Conservation (phyloP, 2,113 vertebrate species). For the Corythoichthys haematopterus region DNA sequence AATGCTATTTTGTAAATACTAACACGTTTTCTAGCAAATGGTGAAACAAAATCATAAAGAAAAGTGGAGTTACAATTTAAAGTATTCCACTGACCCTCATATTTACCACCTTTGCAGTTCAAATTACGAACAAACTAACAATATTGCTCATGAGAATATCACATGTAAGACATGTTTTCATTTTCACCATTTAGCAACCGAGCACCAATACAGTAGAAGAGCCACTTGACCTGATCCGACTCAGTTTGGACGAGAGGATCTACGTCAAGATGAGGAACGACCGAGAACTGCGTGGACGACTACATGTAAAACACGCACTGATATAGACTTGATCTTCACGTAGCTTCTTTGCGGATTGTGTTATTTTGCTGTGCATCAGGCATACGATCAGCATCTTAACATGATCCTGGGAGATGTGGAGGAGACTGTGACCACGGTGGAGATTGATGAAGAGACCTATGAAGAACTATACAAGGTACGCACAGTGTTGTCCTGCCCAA, state of each 20-base stretch:
- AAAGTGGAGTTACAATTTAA: no score
- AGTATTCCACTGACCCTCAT: no score
- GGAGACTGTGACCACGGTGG: conserved; percentile 97
- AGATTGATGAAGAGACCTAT: conserved; percentile 98
- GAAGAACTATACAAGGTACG: conserved; percentile 96
- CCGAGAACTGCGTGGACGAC: conserved; percentile 87
- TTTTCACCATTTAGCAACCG: conserved; percentile 73
- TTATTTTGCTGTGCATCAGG: conserved; percentile 64
- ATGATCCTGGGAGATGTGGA: conserved; percentile 98
- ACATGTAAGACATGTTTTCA: no score
- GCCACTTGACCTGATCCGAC: conserved; percentile 90
- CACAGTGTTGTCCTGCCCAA: no score
- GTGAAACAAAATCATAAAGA: no score
- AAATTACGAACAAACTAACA: no score
- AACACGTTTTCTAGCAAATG: no score
- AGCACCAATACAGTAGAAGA: conserved; percentile 94
- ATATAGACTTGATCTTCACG: not conserved
- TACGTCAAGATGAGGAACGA: conserved; percentile 99
- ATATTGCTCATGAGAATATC: no score
- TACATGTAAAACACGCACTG: conserved; percentile 78
- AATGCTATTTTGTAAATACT: no score
- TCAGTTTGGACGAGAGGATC: conserved; percentile 94
- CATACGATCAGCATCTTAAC: conserved; percentile 97
- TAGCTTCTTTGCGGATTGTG: not conserved
- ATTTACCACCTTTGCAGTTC: no score